phyloP scores from a whole-genome alignment of 2,888 invertebrate species.

The Cryptosula pallasiana region DNA sequence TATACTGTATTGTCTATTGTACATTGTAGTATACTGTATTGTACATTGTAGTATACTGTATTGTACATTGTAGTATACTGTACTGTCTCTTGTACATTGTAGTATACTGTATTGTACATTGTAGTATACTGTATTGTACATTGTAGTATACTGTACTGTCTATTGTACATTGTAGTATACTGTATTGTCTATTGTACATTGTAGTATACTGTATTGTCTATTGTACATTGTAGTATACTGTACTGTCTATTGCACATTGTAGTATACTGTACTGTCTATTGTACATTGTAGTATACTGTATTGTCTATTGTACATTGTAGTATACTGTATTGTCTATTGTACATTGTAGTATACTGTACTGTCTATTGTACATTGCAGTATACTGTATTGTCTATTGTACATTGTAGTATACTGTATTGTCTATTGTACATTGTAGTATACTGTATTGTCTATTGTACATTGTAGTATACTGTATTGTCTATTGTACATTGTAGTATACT shows the following conservation, averaged over 20 bases:
- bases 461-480: background rate
- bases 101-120: background rate
- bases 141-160: background rate
- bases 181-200: background rate
- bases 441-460: background rate
- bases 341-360: background rate
- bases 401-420: background rate
- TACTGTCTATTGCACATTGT: background rate
- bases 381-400: background rate
- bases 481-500: background rate
- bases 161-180: background rate
- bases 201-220: background rate
- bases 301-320: background rate
- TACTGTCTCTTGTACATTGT: background rate
- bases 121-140: background rate
- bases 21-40: background rate
- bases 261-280: background rate
- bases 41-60: background rate
- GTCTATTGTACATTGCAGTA: background rate
- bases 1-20: background rate
- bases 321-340: background rate
- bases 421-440: background rate
- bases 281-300: background rate
- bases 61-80: background rate
- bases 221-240: background rate